phyloP scores from a whole-genome alignment of 92 coral and sea anemone genomes.

The Zoanthus gigantus region DNA sequence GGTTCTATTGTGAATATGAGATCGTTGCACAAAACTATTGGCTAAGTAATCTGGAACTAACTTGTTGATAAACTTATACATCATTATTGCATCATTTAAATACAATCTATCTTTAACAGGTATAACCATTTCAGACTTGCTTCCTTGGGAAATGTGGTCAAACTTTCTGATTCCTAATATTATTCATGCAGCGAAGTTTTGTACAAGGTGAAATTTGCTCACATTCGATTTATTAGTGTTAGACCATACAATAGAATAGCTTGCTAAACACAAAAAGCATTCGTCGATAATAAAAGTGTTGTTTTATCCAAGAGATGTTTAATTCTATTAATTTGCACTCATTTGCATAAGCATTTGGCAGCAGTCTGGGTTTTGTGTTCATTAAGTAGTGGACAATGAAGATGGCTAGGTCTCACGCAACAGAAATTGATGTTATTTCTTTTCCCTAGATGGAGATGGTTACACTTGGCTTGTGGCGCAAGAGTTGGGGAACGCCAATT shows the following conservation, averaged over 20 bases:
- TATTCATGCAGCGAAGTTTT: conserved; percentile 35
- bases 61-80: conserved; percentile 41
- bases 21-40: conserved; percentile 13
- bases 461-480: neutral
- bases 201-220: conserved; percentile 30
- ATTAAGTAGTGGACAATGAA: neutral
- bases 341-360: conserved; percentile 18
- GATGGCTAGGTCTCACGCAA: too few species aligned
- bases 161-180: conserved; percentile 34
- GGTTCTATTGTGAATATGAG: neutral
- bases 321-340: conserved; percentile 40
- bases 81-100: conserved; percentile 31
- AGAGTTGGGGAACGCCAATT: neutral
- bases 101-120: neutral
- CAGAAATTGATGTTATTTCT: neutral
- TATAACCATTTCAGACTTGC: conserved; percentile 9
- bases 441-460: neutral
- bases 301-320: conserved; percentile 30
- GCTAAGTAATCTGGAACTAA: conserved; percentile 8
- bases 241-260: conserved; percentile 33
- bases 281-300: conserved; percentile 20
- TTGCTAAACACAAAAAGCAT: conserved; percentile 47
- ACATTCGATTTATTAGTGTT: conserved; percentile 29
- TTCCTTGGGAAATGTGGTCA: conserved; percentile 53
- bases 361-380: neutral